Base-by-base conservation (phyloP, 2,113 vertebrate genomes). In the Oreochromis tanganicae region DNA sequence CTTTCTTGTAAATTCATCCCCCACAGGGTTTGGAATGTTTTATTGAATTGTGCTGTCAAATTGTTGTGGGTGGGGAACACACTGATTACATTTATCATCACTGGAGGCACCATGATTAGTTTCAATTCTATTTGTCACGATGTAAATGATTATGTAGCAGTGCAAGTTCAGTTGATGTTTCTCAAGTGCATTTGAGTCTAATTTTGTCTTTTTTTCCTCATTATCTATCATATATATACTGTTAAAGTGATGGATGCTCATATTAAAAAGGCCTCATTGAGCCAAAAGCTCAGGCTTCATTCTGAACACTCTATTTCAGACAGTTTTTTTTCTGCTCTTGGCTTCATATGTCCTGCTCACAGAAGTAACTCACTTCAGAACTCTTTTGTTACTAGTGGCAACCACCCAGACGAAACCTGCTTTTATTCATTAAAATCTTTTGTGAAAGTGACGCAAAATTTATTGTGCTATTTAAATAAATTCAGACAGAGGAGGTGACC, bases 1-100 rank as follows among this genome's bases (percentile, higher is more conserved):
- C 91, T 80, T 87, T 90, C 85, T 81, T 86, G 93, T 94, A 93
- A 92, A 91, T 84, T 95, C 85, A 82, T 94, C 80, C 90, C 61
- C 36, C 85, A 85, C 91, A 81, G 81, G 80, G 89, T 85, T 89
- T 57, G 61, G 85, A 71, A 68, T 79, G 52, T 73, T 27, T 59
- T 34, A 80, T 81, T 87, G 6, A 88, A 50, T 61, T 90, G 88
- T 63, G 82, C 63, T 92, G 82, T 89, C 34, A 61, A 89, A 86
- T 85, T 87, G 66, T 50, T 79, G 57, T 48, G 87, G 88, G 52
- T 43, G 71, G 85, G 84, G 14, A 13, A 13, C 21, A 13, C 55
- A 55, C 59, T 90, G 63, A 88, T 94, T 78, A 10, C 66, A 41
- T 63, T 66, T 8, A 79, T 85, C 75, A 27, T 82, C 14, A 81